Conservation (phyloP, 2,888 invertebrate species). For the Megamerina dolium region DNA sequence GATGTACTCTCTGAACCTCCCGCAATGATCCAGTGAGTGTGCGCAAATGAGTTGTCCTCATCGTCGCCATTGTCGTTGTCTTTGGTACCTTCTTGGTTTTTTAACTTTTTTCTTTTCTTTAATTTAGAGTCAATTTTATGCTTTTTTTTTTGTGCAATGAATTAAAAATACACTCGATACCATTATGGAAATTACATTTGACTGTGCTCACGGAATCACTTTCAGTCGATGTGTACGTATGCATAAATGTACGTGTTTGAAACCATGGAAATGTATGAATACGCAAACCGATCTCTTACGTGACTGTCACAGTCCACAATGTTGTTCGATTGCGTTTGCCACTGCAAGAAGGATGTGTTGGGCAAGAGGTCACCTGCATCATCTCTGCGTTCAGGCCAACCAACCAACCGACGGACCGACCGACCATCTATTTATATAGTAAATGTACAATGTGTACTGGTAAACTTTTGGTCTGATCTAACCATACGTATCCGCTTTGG, state of each 20-base stretch:
- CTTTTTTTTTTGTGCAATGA: conserved; percentile 15
- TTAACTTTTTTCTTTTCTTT: conserved; percentile 8
- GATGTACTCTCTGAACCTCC: background rate
- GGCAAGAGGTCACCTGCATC: background rate
- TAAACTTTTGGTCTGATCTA: too few relatives aligned
- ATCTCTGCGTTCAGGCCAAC: background rate
- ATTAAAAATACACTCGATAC: conserved; percentile 17
- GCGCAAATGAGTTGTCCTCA: background rate
- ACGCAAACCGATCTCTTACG: background rate
- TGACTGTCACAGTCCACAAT: background rate
- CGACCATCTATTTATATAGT: too few relatives aligned
- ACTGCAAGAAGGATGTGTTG: background rate
- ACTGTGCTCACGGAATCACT: background rate
- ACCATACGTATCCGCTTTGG: too few relatives aligned
- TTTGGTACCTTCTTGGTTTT: conserved; percentile 1
- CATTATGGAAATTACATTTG: conserved; percentile 9
- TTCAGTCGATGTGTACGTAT: too few relatives aligned
- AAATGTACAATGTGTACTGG: too few relatives aligned
- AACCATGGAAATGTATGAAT: conserved; percentile 3
- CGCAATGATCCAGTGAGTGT: background rate
- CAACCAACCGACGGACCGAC: too few relatives aligned
- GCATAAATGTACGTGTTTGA: too few relatives aligned
- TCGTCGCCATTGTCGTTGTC: background rate
- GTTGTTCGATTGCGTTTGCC: background rate
- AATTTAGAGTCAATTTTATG: conserved; percentile 13